phyloP scores from a whole-genome alignment of 2,797 vertebrate genomes.

The Onychomys leucogaster region DNA sequence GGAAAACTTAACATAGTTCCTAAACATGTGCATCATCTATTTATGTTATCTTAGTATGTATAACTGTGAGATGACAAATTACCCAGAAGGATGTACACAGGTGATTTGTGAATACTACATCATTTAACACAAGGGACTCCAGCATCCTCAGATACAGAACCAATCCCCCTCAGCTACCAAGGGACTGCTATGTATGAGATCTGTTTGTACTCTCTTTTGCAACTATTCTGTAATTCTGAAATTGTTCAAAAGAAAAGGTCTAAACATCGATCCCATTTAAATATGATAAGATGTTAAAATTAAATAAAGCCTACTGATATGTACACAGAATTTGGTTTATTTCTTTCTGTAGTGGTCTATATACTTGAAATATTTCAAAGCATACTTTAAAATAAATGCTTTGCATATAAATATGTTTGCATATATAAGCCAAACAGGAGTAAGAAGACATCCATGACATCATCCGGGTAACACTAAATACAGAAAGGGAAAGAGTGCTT shows the following conservation, averaged over 20 bases:
- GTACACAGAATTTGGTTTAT: not conserved
- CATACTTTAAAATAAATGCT: not conserved
- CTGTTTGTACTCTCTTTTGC: not conserved
- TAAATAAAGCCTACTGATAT: not conserved
- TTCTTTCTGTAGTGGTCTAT: constrained; percentile 6
- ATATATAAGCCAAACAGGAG: not conserved
- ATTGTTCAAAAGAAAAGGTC: constrained; percentile 25
- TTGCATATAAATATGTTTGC: not conserved
- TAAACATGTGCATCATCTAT: not conserved
- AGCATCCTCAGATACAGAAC: not conserved
- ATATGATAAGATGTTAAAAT: not conserved
- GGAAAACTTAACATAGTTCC: not conserved
- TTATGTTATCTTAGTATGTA: not conserved
- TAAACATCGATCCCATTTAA: not conserved
- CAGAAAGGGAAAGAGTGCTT: not conserved
- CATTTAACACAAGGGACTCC: not conserved
- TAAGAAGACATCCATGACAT: not conserved
- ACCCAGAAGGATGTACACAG: not conserved
- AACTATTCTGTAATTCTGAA: constrained; percentile 18
- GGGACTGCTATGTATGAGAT: not conserved
- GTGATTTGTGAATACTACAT: not conserved
- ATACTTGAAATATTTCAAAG: constrained; percentile 34
- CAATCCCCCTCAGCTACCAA: not conserved
- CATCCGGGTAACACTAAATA: not conserved
- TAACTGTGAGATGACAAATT: not conserved